These are phyloP conservation scores for Leptodactylus fuscus DNA, from an alignment of 2,113 vertebrate species.

Conservation along the genomic window DNA sequence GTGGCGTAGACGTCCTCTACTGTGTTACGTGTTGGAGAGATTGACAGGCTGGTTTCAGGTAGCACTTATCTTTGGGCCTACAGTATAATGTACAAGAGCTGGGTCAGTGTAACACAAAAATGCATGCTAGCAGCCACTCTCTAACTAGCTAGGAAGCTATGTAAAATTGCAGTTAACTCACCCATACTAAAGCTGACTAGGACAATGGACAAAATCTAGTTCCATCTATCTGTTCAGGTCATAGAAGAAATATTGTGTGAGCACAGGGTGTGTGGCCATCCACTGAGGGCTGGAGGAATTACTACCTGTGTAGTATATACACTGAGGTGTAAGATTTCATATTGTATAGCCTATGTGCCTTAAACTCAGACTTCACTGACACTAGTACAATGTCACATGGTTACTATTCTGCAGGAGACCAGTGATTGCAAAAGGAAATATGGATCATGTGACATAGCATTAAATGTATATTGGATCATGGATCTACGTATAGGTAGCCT, in stretches of 20 bases:
- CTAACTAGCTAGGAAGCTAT: neutral
- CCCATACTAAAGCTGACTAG: neutral
- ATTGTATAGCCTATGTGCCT: neutral
- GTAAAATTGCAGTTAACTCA: neutral
- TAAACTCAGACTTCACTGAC: neutral
- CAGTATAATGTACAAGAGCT: neutral
- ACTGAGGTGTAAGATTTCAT: neutral
- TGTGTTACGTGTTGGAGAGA: neutral
- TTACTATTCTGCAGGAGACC: neutral
- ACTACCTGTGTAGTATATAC: neutral
- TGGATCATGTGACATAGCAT: neutral
- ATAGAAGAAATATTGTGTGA: neutral
- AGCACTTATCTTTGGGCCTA: neutral
- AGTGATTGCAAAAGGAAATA: neutral
- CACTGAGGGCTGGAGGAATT: neutral
- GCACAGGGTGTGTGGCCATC: no score
- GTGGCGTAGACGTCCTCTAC: constrained; percentile 5
- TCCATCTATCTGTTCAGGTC: neutral
- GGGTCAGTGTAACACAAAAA: neutral
- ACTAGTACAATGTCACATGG: neutral
- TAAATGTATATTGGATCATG: neutral
- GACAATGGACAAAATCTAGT: neutral
- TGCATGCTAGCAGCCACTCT: neutral
- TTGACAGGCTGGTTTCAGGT: neutral
- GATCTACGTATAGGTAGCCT: no score